Conservation (phyloP, 2,888 invertebrate genomes). For the Endotricha flammealis region DNA sequence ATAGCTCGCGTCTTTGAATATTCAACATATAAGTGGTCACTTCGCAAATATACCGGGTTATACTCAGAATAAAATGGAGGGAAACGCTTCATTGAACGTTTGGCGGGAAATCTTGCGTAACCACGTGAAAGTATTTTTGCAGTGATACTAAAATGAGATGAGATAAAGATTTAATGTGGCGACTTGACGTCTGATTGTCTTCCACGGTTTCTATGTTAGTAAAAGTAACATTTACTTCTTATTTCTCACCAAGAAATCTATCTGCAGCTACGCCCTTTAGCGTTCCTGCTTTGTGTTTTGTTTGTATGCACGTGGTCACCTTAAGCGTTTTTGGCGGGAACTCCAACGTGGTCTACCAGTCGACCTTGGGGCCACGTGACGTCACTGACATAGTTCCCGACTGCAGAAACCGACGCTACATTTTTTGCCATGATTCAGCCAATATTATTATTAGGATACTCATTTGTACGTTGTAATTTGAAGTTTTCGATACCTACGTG, state of each 20-base stretch:
- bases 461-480: background rate
- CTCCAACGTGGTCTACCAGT: slow-evolving; percentile 45
- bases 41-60: slow-evolving; percentile 44
- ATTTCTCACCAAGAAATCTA: too few species aligned
- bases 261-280: too few species aligned
- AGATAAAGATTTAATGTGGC: background rate
- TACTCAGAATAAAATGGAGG: slow-evolving; percentile 57
- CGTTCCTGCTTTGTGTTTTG: slow-evolving; percentile 14
- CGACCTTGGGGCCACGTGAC: slow-evolving; percentile 67
- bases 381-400: slow-evolving; percentile 73
- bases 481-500: background rate
- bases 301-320: slow-evolving; percentile 38
- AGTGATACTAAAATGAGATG: background rate
- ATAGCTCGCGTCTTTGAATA: slow-evolving; percentile 30
- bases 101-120: slow-evolving; percentile 69
- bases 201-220: background rate
- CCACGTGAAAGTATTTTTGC: slow-evolving; percentile 52
- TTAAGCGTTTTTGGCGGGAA: slow-evolving; percentile 63
- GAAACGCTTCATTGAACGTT: slow-evolving; percentile 67
- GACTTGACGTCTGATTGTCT: background rate
- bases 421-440: slow-evolving; percentile 50
- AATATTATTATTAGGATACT: slow-evolving; percentile 24
- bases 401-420: slow-evolving; percentile 49
- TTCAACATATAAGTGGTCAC: slow-evolving; percentile 26
- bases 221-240: too few species aligned